Base-by-base conservation (phyloP, 2,888 invertebrate genomes). In the Tinea pellionella region DNA sequence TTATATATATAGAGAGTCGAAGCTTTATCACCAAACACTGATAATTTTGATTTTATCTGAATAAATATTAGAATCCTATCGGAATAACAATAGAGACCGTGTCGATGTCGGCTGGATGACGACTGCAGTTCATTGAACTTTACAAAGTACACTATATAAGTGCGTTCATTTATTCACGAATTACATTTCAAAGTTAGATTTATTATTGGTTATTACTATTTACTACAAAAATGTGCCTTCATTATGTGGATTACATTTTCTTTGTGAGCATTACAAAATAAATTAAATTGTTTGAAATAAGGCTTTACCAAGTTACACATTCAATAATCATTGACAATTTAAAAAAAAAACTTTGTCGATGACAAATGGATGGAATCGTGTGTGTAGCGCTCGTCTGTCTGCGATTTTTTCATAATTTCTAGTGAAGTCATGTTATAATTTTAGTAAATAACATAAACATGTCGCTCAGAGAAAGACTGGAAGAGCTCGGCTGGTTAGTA, bases 401-500 rank as follows among this genome's bases (percentile, higher is more conserved):
- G 72, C 65, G 65, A 65, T 73, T 72, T 75, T 75, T 74, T 77
- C 71, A 69, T 73, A 75, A 71, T 74, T 74, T 74, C 70, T 68
- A 63, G 68, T 74, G 69, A 73, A 77, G 79, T 77, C 70, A 78
- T 81, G 78, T 70, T 69, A 67, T 75, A 57, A 32, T 57, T 57
- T 57, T 57, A 57, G 6, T 32, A 15, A 58, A n/a, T 42, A 75
- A 76, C 74, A 67, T 71, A 78, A 86, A 76, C 75, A 91, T 91
- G 91, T 87, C 89, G 74, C 83, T 90, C 67, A 79, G 87, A 74
- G 90, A 91, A 74, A 90, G 88, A 80, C 88, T 92, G 66, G 88
- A 83, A 73, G 90, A 90, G 65, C 82, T 89, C 72, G 93, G 93
- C 78, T 93, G 93, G 93, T 93, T 81, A 88, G 77, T 74, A 66